Evolutionary conservation across 2,888 invertebrate species (phyloP).

Genomic region (Torymus auratus): DNA sequence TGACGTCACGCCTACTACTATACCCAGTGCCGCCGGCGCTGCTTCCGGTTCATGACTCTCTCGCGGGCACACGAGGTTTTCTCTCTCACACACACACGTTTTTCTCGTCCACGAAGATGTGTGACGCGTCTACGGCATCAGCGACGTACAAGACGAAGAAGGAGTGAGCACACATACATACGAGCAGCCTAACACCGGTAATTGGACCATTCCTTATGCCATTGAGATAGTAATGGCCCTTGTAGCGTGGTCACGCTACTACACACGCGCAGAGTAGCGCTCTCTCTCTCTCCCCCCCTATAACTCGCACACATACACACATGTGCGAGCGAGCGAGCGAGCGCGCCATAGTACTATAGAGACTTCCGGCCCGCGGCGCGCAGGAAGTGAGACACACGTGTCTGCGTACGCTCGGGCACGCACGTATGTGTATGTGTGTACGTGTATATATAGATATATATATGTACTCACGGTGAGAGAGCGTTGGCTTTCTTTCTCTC

Average conservation of each 20-base stretch:
- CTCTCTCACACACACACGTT: no score
- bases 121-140: no score
- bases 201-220: slow-evolving; percentile 70
- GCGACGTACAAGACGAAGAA: no score
- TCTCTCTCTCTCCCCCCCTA: no score
- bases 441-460: not conserved
- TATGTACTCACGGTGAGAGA: slow-evolving; percentile 5
- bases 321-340: not conserved
- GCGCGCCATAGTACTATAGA: slow-evolving; percentile 69
- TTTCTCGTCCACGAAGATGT: no score
- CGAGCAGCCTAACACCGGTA: slow-evolving; percentile 62
- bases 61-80: slow-evolving; percentile 23
- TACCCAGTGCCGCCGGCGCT: slow-evolving; percentile 49
- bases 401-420: slow-evolving; percentile 55
- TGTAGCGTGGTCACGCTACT: slow-evolving; percentile 73
- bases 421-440: not conserved
- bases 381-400: slow-evolving; percentile 76
- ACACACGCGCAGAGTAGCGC: slow-evolving; percentile 60
- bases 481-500: slow-evolving; percentile 23
- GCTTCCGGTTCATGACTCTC: slow-evolving; percentile 47
- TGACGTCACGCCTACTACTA: slow-evolving; percentile 53
- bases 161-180: no score
- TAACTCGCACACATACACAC: not conserved
- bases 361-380: slow-evolving; percentile 72
- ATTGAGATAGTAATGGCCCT: slow-evolving; percentile 72